Conservation (phyloP, 2,113 vertebrate species). For the Planiliza haematocheilus region DNA sequence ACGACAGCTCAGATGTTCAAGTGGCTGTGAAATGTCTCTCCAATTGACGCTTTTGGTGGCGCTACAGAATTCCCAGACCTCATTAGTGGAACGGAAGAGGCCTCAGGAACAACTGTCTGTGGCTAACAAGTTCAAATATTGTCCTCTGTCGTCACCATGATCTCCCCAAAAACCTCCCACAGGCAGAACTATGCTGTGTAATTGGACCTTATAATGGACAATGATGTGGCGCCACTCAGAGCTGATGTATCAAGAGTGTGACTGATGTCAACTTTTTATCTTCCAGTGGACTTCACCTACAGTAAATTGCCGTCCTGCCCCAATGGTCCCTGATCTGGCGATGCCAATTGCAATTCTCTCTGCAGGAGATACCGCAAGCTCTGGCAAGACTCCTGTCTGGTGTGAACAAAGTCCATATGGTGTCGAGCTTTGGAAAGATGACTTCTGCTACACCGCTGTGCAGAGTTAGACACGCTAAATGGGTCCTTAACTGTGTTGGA, state of each 20-base stretch:
- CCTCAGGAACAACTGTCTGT: conserved; percentile 14
- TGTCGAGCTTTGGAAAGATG: conserved; percentile 6
- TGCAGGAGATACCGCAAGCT: conserved; percentile 12
- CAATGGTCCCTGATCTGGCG: conserved; percentile 3
- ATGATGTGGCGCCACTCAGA: conserved; percentile 18
- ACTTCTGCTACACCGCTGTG: conserved; percentile 10
- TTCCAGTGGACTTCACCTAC: conserved; percentile 9
- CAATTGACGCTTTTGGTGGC: conserved; percentile 16
- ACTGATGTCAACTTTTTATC: not conserved
- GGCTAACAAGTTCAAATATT: conserved; percentile 34
- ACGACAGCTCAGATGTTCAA: conserved; percentile 19
- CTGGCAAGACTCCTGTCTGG: conserved; percentile 12
- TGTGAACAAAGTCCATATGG: conserved; percentile 33
- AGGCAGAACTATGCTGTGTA: conserved; percentile 26
- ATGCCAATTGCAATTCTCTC: conserved; percentile 16
- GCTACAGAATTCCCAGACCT: conserved; percentile 41
- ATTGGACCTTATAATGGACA: conserved; percentile 47
- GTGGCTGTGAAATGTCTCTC: conserved; percentile 23
- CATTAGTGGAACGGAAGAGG: conserved; percentile 43
- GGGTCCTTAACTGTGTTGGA: not conserved
- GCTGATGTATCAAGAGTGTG: conserved; percentile 19
- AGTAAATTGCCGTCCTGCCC: conserved; percentile 31
- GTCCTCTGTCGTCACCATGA: conserved; percentile 25
- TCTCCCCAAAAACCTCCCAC: not conserved
- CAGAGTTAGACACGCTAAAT: conserved; percentile 5